Conservation (phyloP, 2,888 invertebrate genomes). For the Dromius quadrimaculatus region DNA sequence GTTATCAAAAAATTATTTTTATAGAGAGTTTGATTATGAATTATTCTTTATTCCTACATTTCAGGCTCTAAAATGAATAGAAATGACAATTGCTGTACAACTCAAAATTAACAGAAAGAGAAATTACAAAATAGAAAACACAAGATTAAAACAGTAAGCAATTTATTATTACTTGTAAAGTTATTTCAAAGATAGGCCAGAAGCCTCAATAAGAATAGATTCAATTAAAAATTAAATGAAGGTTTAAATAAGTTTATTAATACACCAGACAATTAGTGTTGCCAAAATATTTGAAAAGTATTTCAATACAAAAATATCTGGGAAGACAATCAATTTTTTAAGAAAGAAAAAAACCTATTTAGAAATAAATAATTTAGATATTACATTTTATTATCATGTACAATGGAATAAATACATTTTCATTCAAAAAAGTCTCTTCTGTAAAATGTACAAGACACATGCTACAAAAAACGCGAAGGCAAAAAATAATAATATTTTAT, state of each 20-base stretch:
- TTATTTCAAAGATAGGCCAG: no score
- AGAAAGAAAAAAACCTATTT: constrained; percentile 5
- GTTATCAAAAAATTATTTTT: no score
- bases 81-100: no score
- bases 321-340: constrained; percentile 22
- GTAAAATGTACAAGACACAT: constrained; percentile 92
- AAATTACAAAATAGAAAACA: no score
- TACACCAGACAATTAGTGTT: constrained; percentile 15
- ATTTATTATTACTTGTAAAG: no score
- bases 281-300: constrained; percentile 13
- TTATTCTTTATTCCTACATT: no score
- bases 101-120: no score
- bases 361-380: constrained; percentile 25
- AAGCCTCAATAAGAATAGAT: constrained; percentile 2
- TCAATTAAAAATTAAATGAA: constrained; percentile 2
- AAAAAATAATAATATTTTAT: constrained; percentile 89
- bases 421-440: constrained; percentile 84
- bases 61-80: no score
- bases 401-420: constrained; percentile 39
- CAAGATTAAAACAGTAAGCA: no score
- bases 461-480: constrained; percentile 90
- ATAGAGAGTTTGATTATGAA: no score
- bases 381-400: constrained; percentile 25
- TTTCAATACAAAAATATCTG: constrained; percentile 24
- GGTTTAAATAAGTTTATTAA: constrained; percentile 20